Base-by-base conservation (phyloP, 2,113 vertebrate genomes). In the Hystrix brachyura region DNA sequence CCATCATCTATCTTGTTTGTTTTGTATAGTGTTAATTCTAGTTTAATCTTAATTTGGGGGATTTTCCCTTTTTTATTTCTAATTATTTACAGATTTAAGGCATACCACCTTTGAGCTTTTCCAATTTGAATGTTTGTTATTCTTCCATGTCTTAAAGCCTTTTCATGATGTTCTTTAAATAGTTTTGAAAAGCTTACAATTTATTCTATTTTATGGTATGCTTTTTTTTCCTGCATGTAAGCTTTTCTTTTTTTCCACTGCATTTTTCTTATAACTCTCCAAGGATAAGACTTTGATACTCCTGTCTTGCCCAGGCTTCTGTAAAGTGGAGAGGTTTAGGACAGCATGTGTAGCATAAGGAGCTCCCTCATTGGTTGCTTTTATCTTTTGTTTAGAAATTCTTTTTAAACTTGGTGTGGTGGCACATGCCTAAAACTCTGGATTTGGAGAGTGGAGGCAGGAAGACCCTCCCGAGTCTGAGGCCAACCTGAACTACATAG, bases 101-200 rank as follows among this genome's bases (percentile, higher is more conserved):
- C 2, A n/a, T 3, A 81, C 86, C 1, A 4, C 23, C 80, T 94
- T 13, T 87, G 46, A 96, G 69, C 2, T 69, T 94, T 85, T 69
- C 14, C n/a, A 65, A 12, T 84, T 97, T n/a, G 80, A 51, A 84
- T 64, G 90, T 96, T n/a, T 76, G 23, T 76, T 93, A 17, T 88
- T 82, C 48, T 74, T 95, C 90, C 46, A 38, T 43, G 14, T 55
- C 17, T 91, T 96, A 8, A n/a, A 46, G 15, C 25, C 29, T 87
- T 94, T 82, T 83, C 7, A 80, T 86, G 74, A 82, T 86, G 46
- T 94, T 88, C 64, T 48, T 60, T 94, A 18, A 13, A 23, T 72
- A n/a, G 25, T 55, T 94, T 94, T 85, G 5, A 95, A 90, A 27
- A 46, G 46, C 46, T 62, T 76, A 2, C 23, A 60, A 27, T 86